These are phyloP conservation scores for Trachelus iudaicus DNA, from an alignment of 2,888 invertebrate species.

Conservation along the genomic window DNA sequence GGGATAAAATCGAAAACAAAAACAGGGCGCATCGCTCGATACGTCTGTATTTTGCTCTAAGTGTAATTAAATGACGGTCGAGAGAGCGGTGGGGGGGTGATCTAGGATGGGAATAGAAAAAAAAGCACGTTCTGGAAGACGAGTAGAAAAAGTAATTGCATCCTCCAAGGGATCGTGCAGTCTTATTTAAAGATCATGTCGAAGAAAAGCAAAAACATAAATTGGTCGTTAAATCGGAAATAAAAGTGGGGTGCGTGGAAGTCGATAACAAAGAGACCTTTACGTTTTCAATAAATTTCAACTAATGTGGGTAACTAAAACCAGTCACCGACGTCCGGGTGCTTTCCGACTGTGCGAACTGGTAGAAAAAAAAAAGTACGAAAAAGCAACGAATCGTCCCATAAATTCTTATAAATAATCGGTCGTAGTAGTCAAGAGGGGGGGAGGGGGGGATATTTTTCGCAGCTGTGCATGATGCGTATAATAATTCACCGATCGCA, in stretches of 20 bases:
- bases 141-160: background rate
- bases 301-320: slow-evolving; percentile 4
- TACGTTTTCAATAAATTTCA: background rate
- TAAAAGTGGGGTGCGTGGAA: background rate
- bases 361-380: background rate
- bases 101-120: too few species aligned
- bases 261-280: background rate
- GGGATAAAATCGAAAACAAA: background rate
- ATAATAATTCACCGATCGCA: slow-evolving; percentile 40
- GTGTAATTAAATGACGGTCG: background rate
- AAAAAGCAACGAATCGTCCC: slow-evolving; percentile 7
- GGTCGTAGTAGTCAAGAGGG: background rate
- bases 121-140: background rate
- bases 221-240: background rate
- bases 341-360: background rate
- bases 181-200: background rate
- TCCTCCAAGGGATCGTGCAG: background rate
- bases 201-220: background rate
- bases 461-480: slow-evolving; percentile 25
- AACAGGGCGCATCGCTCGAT: background rate
- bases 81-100: too few species aligned
- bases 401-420: slow-evolving; percentile 23
- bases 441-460: slow-evolving; percentile 9
- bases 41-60: background rate
- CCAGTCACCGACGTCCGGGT: background rate